Evolutionary conservation across 2,113 vertebrate species (phyloP).

Genomic region (Herpailurus yagouaroundi): DNA sequence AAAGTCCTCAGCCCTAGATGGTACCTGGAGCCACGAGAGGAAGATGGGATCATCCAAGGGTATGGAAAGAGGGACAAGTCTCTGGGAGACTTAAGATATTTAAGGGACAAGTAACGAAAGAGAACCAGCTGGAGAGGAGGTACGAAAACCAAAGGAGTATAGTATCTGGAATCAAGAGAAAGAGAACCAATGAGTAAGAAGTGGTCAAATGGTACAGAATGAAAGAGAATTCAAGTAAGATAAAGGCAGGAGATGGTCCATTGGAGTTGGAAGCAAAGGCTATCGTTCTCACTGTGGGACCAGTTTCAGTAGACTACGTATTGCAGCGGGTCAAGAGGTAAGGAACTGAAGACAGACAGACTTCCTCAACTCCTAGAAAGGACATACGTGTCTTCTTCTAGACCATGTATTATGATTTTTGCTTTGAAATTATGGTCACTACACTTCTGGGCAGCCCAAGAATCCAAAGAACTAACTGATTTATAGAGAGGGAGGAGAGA

Average conservation of each 20-base stretch:
- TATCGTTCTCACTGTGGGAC: neutral
- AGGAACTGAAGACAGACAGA: neutral
- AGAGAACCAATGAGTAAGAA: neutral
- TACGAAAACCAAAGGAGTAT: neutral
- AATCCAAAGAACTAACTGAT: conserved; percentile 19
- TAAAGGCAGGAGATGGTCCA: neutral
- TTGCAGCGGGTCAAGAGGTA: neutral
- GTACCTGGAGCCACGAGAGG: neutral
- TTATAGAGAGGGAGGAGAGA: neutral
- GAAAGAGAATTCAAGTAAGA: neutral
- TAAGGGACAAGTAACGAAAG: neutral
- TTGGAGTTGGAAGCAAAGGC: neutral
- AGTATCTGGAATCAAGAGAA: neutral
- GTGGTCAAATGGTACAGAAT: neutral
- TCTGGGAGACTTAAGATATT: neutral
- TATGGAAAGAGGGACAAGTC: neutral
- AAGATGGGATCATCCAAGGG: neutral
- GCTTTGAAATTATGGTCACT: conserved; percentile 7
- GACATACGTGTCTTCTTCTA: neutral
- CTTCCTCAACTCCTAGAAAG: neutral
- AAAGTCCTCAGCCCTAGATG: neutral
- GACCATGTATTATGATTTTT: neutral
- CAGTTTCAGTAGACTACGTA: neutral
- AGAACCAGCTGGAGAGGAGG: neutral
- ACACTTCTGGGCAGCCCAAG: neutral